Evolutionary conservation across 1,140 invertebrate species (phyloP), one percentile per base, ranked within the genome.

Genomic region (Scylla paramamosain): DNA sequence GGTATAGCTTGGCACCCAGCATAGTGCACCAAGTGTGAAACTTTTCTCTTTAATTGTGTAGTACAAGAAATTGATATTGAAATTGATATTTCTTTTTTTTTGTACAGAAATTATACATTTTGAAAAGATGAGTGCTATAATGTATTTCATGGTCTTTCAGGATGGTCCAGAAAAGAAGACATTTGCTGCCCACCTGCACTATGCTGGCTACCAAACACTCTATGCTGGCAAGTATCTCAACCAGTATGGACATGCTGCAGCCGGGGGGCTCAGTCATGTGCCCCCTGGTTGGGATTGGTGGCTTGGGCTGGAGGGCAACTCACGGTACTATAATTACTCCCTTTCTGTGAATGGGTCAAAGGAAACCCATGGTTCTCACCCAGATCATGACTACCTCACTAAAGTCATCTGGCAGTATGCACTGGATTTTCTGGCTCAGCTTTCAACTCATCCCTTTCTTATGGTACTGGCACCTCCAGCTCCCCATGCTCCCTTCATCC

Each of bases 191-290:
- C 96, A 98, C 77, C 96, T 99, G 16, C 97, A 98, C 86, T 97
- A 97, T 52, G 97, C 97, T 87, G 98, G 97, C 4, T 99, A 99
- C 96, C 97, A 96, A 14, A 99, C 98, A 0, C 99, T 99, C 96
- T 99, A 98, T 97, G 98, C 98, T 96, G 98, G 98, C 86, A 99
- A 99, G 97, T 99, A 99, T 97, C 97, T 99, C 93, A 99, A 99
- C 97, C 97, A 98, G 98, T 98, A 98, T 97, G 98, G 98, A 2
- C 94, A 96, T 4, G 96, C 97, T 94, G 96, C 96, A 88, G 97
- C 97, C 29, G 98, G 98, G 8, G 98, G 98, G 3, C 97, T 98
- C 0, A 96, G 97, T 45, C 97, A 98, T 96, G 97, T 99, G 29
- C 98, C 99, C 0, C 97, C 97, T 6, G 99, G 99, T 6, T 99